Percentiles rank a stretch among this genome's conserved stretches.
Evolutionary conservation across 1,140 invertebrate species (phyloP).

Genomic region (Hyles euphorbiae): DNA sequence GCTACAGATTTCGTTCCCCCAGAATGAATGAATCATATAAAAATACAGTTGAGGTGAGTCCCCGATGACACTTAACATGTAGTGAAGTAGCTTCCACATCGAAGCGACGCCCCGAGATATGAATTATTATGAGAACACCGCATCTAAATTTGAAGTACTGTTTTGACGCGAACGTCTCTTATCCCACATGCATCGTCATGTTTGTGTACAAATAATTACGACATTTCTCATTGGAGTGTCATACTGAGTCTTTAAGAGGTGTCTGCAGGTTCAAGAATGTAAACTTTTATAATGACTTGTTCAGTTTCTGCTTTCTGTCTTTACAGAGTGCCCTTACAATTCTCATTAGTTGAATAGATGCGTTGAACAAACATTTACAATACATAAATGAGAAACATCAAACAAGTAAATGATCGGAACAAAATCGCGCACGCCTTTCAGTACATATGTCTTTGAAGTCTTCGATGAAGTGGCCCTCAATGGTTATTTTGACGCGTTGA

Average conservation of each 20-base stretch:
- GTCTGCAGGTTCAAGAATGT: too few relatives aligned
- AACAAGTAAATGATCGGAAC: too few relatives aligned
- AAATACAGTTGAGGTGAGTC: constrained; percentile 53
- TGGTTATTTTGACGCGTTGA: constrained; percentile 17
- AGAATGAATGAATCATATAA: constrained; percentile 31
- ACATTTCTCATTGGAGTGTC: constrained; percentile 50
- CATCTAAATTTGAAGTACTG: constrained; percentile 41
- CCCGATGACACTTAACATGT: constrained; percentile 51
- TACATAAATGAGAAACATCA: too few relatives aligned
- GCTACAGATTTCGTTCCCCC: constrained; percentile 9
- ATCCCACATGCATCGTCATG: constrained; percentile 19
- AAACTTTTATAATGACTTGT: too few relatives aligned
- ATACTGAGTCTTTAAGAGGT: background rate
- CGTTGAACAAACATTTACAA: too few relatives aligned
- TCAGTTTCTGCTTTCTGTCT: too few relatives aligned
- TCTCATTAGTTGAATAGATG: too few relatives aligned
- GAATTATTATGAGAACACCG: constrained; percentile 44
- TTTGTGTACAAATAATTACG: constrained; percentile 56
- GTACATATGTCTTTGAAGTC: too few relatives aligned
- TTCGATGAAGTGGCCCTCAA: constrained; percentile 6
- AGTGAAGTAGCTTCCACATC: constrained; percentile 50
- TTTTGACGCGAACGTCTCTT: constrained; percentile 42
- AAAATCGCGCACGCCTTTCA: too few relatives aligned
- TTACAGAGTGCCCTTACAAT: too few relatives aligned
- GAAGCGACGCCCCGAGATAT: constrained; percentile 33